Base-by-base conservation (phyloP, 2,888 invertebrate species). In the Trichopria drosophilae region DNA sequence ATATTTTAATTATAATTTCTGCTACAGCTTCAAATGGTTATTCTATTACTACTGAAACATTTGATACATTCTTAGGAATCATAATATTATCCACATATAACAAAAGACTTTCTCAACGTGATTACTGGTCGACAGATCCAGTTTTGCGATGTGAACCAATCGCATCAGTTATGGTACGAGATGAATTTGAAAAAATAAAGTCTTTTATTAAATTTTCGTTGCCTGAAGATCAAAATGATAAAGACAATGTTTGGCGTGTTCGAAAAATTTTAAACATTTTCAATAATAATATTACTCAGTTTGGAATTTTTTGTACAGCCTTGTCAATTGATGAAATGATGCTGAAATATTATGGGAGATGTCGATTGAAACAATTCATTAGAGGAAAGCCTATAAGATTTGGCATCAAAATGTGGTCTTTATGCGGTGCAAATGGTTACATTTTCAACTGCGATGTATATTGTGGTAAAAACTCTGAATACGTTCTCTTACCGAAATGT, bases 391-490 rank as follows among this genome's bases (percentile, higher is more conserved):
- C 37, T 16, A 37, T 18, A 9, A 19, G 37, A 23, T 43, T 32
- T 22, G 43, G 34, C 10, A 43, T 32, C 19, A 43, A 43, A 22
- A 15, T 43, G 13, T 43, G 20, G 43, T 23, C 34, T 43, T 24
- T 32, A 12, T 32, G 32, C 16, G 12, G 29, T 13, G 6, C 28
- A 3, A 28, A 3, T 41, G 29, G 41, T 28, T 41, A 28, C 12
- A 15, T 43, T 20, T 43, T 43, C 16, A 10, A 43, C 34, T 43
- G 32, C 16, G 43, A 32, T 7, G 23, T 43, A 53, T 64, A 40
- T 26, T 31, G 47, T 39, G 29, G 40, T 6, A 39, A 40, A 39
- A 40, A 13, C 23, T n/a, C 7, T 12, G 23, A 2, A 32, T 16
- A 20, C 23, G 43, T 23, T 6, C 13, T 12, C 22, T 43, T 19